phyloP scores from a whole-genome alignment of 2,113 vertebrate genomes.

The Syngnathus scovelli region DNA sequence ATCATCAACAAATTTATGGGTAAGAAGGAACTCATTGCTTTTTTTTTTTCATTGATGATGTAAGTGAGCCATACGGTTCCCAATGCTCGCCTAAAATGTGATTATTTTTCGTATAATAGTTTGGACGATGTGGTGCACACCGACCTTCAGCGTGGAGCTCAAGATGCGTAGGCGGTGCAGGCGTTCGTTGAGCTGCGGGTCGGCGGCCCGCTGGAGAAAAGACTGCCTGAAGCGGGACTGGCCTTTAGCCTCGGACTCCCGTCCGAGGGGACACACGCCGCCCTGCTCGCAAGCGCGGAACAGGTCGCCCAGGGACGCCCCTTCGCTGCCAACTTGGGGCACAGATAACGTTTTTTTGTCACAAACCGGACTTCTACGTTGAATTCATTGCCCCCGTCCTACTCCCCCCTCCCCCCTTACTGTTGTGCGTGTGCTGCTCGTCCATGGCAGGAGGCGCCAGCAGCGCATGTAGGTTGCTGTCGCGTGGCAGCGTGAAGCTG shows the following conservation, averaged over 20 bases:
- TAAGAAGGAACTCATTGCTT: no score
- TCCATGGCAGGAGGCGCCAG: constrained; percentile 75
- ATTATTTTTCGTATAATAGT: no score
- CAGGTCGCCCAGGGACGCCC: constrained; percentile 84
- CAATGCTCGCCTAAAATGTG: no score
- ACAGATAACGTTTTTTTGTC: background rate
- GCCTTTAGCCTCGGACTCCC: constrained; percentile 80
- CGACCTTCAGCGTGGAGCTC: constrained; percentile 97
- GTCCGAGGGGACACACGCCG: constrained; percentile 87
- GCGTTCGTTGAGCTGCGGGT: constrained; percentile 94
- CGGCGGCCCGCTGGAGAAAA: constrained; percentile 86
- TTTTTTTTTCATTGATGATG: no score
- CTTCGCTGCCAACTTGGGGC: constrained; percentile 50
- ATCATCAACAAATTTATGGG: no score
- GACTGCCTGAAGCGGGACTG: constrained; percentile 86
- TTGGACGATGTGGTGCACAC: constrained; percentile 13
- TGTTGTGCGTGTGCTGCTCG: constrained; percentile 45
- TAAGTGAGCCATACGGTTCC: no score
- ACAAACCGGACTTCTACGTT: no score
- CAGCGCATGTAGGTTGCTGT: constrained; percentile 87
- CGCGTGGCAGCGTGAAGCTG: constrained; percentile 93
- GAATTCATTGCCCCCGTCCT: no score
- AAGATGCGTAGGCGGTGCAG: constrained; percentile 93
- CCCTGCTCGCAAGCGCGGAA: constrained; percentile 90
- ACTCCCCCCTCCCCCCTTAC: constrained; percentile 27